Base-by-base conservation (phyloP, 2,113 vertebrate genomes). In the Montifringilla adamsi region DNA sequence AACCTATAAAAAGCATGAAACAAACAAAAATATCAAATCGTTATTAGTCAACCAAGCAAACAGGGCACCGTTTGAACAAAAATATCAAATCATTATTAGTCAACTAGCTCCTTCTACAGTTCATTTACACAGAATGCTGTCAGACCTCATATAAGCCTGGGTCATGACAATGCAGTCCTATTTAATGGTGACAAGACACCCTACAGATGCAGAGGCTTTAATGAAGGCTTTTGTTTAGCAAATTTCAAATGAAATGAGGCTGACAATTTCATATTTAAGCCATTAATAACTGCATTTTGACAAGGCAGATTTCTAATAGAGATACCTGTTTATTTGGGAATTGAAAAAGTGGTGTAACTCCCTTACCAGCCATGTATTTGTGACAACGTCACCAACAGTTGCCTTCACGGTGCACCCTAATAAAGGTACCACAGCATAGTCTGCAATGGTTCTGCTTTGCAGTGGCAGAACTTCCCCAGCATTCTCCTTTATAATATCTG, bases 281-380 rank as follows among this genome's bases (percentile, higher is more conserved):
- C 35, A 64, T 6, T 5, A 8, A 3, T 15, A 77, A 77, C 8
- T 35, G 31, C 46, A 49, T 39, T 66, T 41, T 59, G 50, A 50
- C 23, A 83, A 79, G 35, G 44, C 9, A 2, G 26, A 77, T 52
- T 73, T 70, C 39, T 82, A 64, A 84, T 5, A 43, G 1, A 89
- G 43, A 43, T 6, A 56, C 7, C 35, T 19, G 10, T 53, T 87
- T 31, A 21, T 12, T 49, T 4, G 4, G 5, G n/a, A 89, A 60
- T 26, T 84, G 53, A 27, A 55, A 15, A 70, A 43, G 53, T 6
- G 5, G 53, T 6, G 5, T 33, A 44, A 53, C 74, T 77, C 49
- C 78, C 99, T 98, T 97, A 99, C 99, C 99, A 99, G 98, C 99
- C 99, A 99, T 0, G 98, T 99, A 59, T 99, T 99, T 46, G 99